Conservation (phyloP, 2,888 invertebrate genomes). For the Calliphora vomitoria region DNA sequence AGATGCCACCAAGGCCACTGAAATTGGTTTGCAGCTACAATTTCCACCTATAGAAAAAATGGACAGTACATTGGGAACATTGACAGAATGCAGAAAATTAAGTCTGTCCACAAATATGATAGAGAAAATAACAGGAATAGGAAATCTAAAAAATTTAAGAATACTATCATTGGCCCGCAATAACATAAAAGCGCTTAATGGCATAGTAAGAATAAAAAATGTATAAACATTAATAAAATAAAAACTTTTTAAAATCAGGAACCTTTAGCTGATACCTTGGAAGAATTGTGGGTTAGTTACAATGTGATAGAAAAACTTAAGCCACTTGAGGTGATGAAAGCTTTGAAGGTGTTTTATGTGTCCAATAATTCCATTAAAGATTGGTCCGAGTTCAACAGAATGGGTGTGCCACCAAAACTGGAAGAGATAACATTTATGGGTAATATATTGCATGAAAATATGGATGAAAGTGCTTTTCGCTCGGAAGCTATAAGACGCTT, state of each 20-base stretch:
- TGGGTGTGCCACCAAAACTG: constrained; percentile 89
- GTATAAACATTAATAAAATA: neutral
- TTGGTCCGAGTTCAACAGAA: constrained; percentile 93
- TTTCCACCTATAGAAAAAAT: constrained; percentile 98
- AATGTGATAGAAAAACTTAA: constrained; percentile 96
- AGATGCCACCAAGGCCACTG: constrained; percentile 88
- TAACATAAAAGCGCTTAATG: constrained; percentile 94
- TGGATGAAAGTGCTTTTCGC: constrained; percentile 89
- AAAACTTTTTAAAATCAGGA: constrained; percentile 86
- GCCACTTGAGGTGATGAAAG: constrained; percentile 92
- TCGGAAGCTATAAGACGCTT: constrained; percentile 89
- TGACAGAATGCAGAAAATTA: constrained; percentile 92
- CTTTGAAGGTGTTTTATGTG: constrained; percentile 92
- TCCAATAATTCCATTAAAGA: constrained; percentile 95
- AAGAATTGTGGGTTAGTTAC: constrained; percentile 97
- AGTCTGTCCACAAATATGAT: constrained; percentile 97
- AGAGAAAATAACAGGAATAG: constrained; percentile 94
- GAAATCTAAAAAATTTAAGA: constrained; percentile 92
- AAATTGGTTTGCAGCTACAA: constrained; percentile 93
- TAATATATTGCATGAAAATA: constrained; percentile 91
- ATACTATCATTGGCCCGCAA: constrained; percentile 95
- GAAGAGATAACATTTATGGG: constrained; percentile 93
- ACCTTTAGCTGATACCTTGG: constrained; percentile 92
- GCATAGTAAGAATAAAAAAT: constrained; percentile 87
- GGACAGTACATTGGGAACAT: constrained; percentile 91